Percentiles rank a stretch among this genome's conserved stretches.
These are phyloP conservation scores for Standfussiana lucernea DNA, from an alignment of 2,888 invertebrate species.

Conservation along the genomic window DNA sequence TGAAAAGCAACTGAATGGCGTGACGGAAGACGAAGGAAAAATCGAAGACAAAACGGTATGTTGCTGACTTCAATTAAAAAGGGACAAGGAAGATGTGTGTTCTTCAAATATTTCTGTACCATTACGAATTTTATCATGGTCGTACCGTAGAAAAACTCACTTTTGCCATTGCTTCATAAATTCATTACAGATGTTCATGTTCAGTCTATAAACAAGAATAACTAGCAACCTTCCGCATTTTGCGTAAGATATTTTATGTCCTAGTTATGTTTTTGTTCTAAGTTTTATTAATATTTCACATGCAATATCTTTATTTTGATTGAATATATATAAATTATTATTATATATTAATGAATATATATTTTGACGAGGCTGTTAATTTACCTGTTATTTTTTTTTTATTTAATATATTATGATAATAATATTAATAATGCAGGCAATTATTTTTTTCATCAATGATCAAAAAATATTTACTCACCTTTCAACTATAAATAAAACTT, in stretches of 20 bases:
- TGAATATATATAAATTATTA: too few species aligned
- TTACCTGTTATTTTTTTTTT: too few species aligned
- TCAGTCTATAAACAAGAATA: not conserved
- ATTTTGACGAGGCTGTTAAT: not conserved
- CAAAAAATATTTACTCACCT: constrained; percentile 28
- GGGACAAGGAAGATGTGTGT: not conserved
- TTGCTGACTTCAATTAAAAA: not conserved
- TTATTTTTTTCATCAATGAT: not conserved
- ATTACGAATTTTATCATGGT: not conserved
- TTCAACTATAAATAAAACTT: not conserved
- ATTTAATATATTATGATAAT: too few species aligned
- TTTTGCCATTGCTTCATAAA: not conserved
- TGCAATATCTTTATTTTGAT: not conserved
- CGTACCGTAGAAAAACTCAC: not conserved
- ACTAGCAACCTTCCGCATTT: constrained; percentile 4
- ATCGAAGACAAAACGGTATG: not conserved
- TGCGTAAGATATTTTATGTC: constrained; percentile 2
- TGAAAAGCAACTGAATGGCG: not conserved
- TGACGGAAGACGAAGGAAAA: too few species aligned
- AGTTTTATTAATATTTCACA: not conserved
- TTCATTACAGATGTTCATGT: not conserved
- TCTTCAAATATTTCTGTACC: not conserved
- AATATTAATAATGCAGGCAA: not conserved
- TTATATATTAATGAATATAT: too few species aligned
- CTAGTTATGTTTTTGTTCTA: not conserved